Base-by-base conservation (phyloP, 2,888 invertebrate species). In the Conops quadrifasciatus region DNA sequence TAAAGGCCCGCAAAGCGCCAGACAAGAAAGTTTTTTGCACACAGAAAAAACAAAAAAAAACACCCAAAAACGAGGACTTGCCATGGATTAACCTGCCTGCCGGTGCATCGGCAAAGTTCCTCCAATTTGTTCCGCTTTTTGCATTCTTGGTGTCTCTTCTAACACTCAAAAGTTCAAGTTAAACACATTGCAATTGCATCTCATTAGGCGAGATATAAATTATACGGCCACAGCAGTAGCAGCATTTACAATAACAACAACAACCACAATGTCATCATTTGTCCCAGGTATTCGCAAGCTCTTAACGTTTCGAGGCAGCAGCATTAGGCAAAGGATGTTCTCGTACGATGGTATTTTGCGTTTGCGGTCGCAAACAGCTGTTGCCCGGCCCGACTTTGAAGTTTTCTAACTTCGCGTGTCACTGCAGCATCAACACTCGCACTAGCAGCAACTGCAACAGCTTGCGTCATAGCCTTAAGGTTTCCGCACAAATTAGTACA, bases 101-200 rank as follows among this genome's bases (percentile, higher is more conserved):
- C 4, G 49, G n/a, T 1, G 75, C 80, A 80, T 79, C 79, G 77
- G 51, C 28, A 59, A 59, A 62, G 16, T 68, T 68, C n/a, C n/a
- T n/a, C n/a, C n/a, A n/a, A n/a, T n/a, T n/a, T n/a, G n/a, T n/a
- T n/a, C n/a, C n/a, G n/a, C n/a, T n/a, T n/a, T n/a, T n/a, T n/a
- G n/a, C n/a, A n/a, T n/a, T n/a, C n/a, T n/a, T n/a, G n/a, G n/a
- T n/a, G n/a, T n/a, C 36, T 9, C 16, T 53, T 47, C 47, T 24
- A 67, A 19, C 67, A 45, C 15, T 15, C 30, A 11, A 26, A 63
- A 62, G 63, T 63, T 68, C 68, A 58, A 49, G 59, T 70, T 26
- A 53, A 51, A 59, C 67, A 67, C 24, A 59, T 60, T 67, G 66
- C 47, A 56, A 63, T 56, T 51, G 59, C 19, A 19, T 43, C 62